Base-by-base conservation (phyloP, 2,888 invertebrate species). In the Chaetoderma sp. region DNA sequence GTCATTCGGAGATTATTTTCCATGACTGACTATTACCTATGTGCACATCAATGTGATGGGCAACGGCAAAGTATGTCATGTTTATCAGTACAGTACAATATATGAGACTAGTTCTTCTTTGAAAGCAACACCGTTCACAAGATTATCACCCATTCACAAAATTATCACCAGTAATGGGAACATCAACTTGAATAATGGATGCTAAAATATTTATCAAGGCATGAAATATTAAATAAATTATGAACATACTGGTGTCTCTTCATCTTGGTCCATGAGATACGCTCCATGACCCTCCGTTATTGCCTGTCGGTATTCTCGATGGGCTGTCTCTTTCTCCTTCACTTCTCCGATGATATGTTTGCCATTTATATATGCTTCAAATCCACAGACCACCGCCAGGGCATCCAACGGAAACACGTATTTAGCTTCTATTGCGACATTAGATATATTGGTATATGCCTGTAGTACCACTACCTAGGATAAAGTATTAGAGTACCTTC, bases 261-360 rank as follows among this genome's bases (percentile, higher is more conserved):
- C 83, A 71, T 85, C 85, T 71, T 84, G 83, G 62, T 87, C 86
- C 86, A 87, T 86, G n/a, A 87, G 78, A 67, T 86, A 87, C 2
- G 86, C 87, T 5, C 87, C 87, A 71, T 87, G 86, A 13, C 87
- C 87, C 65, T 83, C 77, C 63, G 78, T 75, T 56, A 87, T 78
- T 30, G 87, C 87, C 66, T 86, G 77, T 67, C 79, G 80, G 73
- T 87, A 87, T 61, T 86, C 86, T 42, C 74, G 72, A 59, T 82
- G 82, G 6, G 87, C 87, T 21, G 72, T 73, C 65, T 86, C 82
- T 65, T 87, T 87, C 73, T 87, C 87, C 67, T 87, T 85, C 58
- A 87, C 84, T 63, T 83, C 78, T 13, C 87, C 87, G 3, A 87
- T 75, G 16, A 87, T 81, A 67, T 87, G 86, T 62, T 86, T 86